A percentile compares a stretch with the other conserved stretches of the same genome.
These are phyloP conservation scores for Psilopogon haemacephalus DNA, from an alignment of 2,113 vertebrate species.

Conservation along the genomic window DNA sequence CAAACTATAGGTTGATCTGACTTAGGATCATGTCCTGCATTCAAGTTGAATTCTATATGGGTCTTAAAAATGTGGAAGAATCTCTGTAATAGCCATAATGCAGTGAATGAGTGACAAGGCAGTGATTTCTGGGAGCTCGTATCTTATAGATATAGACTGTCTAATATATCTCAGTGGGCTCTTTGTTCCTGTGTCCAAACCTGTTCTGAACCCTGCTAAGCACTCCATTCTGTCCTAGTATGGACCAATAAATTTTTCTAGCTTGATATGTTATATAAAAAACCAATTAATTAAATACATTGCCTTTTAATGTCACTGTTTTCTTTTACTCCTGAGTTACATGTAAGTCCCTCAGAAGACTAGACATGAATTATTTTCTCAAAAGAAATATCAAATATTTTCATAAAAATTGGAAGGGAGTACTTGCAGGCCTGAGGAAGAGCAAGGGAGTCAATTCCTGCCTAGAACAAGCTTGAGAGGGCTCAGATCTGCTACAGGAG, in stretches of 20 bases:
- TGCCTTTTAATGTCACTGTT: not conserved
- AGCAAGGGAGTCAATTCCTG: not conserved
- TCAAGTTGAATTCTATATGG: not conserved
- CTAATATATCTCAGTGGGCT: not conserved
- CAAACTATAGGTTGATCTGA: not conserved
- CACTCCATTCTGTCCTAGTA: not conserved
- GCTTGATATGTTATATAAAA: not conserved
- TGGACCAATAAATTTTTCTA: not conserved
- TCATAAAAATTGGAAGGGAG: not conserved
- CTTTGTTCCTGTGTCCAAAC: not conserved
- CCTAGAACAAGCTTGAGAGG: not conserved
- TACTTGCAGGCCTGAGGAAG: not conserved
- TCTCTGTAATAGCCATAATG: not conserved
- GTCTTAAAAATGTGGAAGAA: not conserved
- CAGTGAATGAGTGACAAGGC: not conserved
- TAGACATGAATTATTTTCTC: not conserved
- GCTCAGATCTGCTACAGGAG: not conserved
- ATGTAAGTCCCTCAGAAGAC: not conserved
- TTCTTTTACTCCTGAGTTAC: not conserved
- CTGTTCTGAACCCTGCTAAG: not conserved
- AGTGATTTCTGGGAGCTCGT: not conserved
- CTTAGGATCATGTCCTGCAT: not conserved
- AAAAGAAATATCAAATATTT: not conserved
- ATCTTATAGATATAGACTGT: not conserved
- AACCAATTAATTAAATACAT: not conserved